A percentile compares a stretch with the other conserved stretches of the same genome.
Evolutionary conservation across 2,797 vertebrate genomes (phyloP).

Genomic region (Vespertilio murinus): DNA sequence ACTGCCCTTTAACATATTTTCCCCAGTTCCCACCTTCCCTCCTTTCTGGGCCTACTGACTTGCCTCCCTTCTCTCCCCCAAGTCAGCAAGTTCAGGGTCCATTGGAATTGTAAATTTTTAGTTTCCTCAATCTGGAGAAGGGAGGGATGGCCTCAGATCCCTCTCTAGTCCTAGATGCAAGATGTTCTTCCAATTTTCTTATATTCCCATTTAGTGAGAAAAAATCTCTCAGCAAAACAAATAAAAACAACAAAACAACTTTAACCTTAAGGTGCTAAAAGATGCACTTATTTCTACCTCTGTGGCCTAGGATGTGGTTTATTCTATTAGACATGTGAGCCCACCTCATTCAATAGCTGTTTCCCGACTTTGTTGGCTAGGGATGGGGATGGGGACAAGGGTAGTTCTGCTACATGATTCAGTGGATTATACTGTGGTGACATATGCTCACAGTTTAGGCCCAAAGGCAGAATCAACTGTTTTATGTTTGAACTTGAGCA

Average conservation of each 20-base stretch:
- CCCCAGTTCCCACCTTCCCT: background rate
- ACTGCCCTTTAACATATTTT: background rate
- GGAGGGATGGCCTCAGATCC: background rate
- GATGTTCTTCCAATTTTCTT: conserved; percentile 34
- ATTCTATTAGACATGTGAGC: background rate
- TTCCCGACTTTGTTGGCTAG: background rate
- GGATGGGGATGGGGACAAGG: background rate
- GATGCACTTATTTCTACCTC: background rate
- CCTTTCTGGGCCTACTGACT: background rate
- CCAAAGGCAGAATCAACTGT: background rate
- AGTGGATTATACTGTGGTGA: background rate
- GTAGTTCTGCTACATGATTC: background rate
- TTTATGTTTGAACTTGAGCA: background rate
- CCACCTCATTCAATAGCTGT: background rate
- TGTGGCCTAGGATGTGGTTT: background rate
- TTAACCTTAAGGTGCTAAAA: background rate
- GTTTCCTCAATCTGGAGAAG: background rate
- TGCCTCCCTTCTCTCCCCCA: background rate
- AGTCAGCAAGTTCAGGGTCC: background rate
- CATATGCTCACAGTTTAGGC: background rate
- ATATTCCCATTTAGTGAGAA: background rate
- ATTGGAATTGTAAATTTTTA: background rate
- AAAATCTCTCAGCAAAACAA: background rate
- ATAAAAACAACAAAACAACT: background rate
- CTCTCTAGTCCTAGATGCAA: background rate